These are phyloP conservation scores for Apistogramma diplotaenia DNA, from an alignment of 2,113 vertebrate genomes.

Conservation along the genomic window DNA sequence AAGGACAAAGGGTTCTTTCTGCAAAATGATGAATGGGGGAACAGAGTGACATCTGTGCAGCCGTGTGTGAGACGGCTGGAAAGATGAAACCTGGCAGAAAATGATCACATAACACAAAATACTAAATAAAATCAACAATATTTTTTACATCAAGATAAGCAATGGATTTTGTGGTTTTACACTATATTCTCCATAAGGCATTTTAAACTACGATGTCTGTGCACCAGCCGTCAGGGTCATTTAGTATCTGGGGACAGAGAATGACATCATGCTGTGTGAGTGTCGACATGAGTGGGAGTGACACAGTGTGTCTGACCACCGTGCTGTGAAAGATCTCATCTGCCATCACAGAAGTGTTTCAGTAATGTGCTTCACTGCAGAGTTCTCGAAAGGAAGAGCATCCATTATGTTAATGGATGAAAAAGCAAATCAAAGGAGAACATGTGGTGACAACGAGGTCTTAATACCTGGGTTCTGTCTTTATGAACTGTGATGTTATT, in stretches of 20 bases:
- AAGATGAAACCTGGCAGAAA: background rate
- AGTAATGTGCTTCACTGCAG: slow-evolving; percentile 14
- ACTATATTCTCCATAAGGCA: background rate
- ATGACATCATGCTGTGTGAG: slow-evolving; percentile 47
- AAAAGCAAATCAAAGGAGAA: slow-evolving; percentile 14
- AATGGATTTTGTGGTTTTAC: background rate
- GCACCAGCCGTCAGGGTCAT: slow-evolving; percentile 4
- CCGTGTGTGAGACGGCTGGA: background rate
- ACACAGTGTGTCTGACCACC: background rate
- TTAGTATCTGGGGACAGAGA: slow-evolving; percentile 20
- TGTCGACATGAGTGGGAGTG: background rate
- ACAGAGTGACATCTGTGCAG: slow-evolving; percentile 39
- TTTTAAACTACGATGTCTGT: background rate
- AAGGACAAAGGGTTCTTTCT: slow-evolving; percentile 54
- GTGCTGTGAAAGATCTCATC: slow-evolving; percentile 2
- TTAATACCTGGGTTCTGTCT: background rate
- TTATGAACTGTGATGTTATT: background rate
- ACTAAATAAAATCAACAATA: background rate
- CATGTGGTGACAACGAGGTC: slow-evolving; percentile 35
- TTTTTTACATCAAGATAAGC: background rate
- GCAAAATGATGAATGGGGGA: slow-evolving; percentile 26
- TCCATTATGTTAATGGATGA: slow-evolving; percentile 61
- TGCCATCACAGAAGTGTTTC: background rate
- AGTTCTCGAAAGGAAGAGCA: slow-evolving; percentile 28
- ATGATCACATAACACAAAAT: background rate